Percentiles rank a stretch among this genome's conserved stretches.
phyloP scores from a whole-genome alignment of 2,113 vertebrate species.

The Dendropsophus ebraccatus region DNA sequence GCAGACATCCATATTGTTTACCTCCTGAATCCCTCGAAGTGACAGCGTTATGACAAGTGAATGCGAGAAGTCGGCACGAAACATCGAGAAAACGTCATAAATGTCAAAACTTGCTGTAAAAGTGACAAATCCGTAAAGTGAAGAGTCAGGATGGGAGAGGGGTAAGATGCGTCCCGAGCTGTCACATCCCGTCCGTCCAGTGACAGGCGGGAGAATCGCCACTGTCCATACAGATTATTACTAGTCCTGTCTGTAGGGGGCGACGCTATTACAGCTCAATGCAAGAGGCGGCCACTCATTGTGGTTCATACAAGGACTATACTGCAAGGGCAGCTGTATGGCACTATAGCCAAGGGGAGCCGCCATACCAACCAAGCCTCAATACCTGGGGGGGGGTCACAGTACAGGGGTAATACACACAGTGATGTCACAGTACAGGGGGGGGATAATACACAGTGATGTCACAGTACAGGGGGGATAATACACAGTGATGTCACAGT shows the following conservation, averaged over 20 bases:
- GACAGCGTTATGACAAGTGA: not conserved
- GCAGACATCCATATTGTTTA: not conserved
- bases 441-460: no score
- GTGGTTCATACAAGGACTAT: no score
- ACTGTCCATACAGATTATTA: no score
- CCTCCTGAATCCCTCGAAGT: not conserved
- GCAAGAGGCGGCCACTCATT: no score
- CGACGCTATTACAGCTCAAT: not conserved
- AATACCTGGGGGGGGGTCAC: no score
- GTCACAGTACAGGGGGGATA: no score
- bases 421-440: no score
- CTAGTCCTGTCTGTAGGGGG: not conserved
- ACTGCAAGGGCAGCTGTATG: no score
- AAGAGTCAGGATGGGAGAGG: not conserved
- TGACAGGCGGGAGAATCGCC: not conserved
- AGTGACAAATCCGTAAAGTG: not conserved
- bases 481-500: no score
- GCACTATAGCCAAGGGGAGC: no score
- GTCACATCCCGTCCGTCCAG: not conserved
- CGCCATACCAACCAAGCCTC: no score
- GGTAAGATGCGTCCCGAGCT: not conserved
- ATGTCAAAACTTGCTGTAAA: constrained; percentile 23
- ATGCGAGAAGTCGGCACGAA: not conserved
- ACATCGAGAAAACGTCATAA: not conserved
- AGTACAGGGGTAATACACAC: no score